A percentile compares a stretch with the other conserved stretches of the same genome.
phyloP scores from a whole-genome alignment of 2,113 vertebrate species.

The Brachyhypopomus gauderio region DNA sequence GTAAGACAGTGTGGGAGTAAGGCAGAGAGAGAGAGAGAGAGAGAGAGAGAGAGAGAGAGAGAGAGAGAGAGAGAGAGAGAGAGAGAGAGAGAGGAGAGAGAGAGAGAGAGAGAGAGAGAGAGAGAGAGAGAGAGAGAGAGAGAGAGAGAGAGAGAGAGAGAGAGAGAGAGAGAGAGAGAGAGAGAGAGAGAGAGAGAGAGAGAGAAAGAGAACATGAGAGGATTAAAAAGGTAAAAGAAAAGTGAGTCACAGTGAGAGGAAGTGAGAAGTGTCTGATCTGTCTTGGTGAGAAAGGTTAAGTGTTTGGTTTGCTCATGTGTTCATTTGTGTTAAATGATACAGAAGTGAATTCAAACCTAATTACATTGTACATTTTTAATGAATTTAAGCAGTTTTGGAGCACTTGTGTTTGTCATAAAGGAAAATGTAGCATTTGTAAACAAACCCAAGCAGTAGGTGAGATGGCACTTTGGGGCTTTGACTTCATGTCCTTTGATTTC shows the following conservation, averaged over 20 bases:
- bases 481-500: slow-evolving; percentile 19
- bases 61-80: not conserved
- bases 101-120: too few relatives aligned
- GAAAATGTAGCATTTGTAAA: too few relatives aligned
- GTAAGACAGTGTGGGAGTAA: not conserved
- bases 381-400: too few relatives aligned
- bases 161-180: not conserved
- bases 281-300: too few relatives aligned
- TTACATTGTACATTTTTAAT: too few relatives aligned
- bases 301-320: not conserved
- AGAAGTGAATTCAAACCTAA: not conserved
- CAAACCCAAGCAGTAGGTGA: too few relatives aligned
- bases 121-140: not conserved
- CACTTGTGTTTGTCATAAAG: too few relatives aligned
- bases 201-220: not conserved
- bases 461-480: not conserved
- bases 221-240: too few relatives aligned
- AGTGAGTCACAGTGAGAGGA: too few relatives aligned
- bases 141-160: not conserved
- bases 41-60: not conserved
- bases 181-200: not conserved
- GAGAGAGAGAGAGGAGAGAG: not conserved
- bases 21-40: not conserved
- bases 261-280: too few relatives aligned
- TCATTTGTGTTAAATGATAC: not conserved